Percentiles rank a stretch among this genome's conserved stretches.
These are phyloP conservation scores for Hyperopisus bebe DNA, from an alignment of 2,113 vertebrate genomes.

Conservation along the genomic window DNA sequence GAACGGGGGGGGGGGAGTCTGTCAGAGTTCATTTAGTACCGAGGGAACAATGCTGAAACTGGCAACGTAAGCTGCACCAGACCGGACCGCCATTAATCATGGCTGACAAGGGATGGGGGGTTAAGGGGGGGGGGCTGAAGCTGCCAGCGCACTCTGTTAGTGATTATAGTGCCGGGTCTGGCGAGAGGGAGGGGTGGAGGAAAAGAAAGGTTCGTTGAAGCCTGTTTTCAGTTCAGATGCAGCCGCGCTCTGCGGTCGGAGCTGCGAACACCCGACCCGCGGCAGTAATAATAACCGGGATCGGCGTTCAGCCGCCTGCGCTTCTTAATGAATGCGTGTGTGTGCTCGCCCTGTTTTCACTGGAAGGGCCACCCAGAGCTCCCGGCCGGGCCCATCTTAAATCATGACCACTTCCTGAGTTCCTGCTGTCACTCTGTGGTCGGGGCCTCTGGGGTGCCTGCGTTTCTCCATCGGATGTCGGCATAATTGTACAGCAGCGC, in stretches of 20 bases:
- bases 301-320: background rate
- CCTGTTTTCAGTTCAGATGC: constrained; percentile 8
- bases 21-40: constrained; percentile 46
- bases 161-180: constrained; percentile 31
- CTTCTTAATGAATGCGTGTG: constrained; percentile 4
- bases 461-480: background rate
- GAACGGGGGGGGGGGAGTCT: constrained; percentile 26
- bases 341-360: background rate
- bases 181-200: background rate
- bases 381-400: background rate
- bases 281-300: constrained; percentile 6
- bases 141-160: constrained; percentile 41
- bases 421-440: constrained; percentile 3
- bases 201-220: constrained; percentile 15
- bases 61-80: constrained; percentile 40
- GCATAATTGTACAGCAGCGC: background rate
- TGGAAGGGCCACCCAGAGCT: background rate
- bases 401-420: background rate
- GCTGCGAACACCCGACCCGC: constrained; percentile 7
- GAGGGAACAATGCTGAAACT: constrained; percentile 37
- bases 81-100: constrained; percentile 50
- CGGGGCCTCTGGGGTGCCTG: background rate
- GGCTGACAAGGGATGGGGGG: constrained; percentile 46
- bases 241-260: background rate
- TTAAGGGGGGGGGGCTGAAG: constrained; percentile 30